phyloP scores from a whole-genome alignment of 2,888 invertebrate species.

The Capitulum mitella region DNA sequence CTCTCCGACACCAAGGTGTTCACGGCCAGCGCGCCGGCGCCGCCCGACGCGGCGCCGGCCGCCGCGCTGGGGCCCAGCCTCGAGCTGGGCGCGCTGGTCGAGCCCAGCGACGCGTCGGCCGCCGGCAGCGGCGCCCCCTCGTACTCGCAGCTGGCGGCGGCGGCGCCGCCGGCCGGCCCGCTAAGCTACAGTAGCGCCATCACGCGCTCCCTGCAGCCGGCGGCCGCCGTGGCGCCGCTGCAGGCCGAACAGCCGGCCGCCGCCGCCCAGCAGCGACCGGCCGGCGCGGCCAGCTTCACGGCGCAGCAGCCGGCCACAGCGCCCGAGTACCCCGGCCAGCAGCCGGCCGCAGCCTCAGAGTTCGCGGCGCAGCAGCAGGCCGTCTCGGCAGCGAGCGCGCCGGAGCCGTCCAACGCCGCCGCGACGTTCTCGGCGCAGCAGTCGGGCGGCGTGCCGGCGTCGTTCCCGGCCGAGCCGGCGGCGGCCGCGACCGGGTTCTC shows the following conservation, averaged over 20 bases:
- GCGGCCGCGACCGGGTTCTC: background rate
- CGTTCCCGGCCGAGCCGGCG: background rate
- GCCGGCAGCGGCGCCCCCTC: constrained; percentile 26
- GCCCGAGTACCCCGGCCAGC: background rate
- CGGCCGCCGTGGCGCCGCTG: too few relatives aligned
- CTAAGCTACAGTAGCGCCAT: constrained; percentile 13
- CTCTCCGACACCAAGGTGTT: constrained; percentile 90
- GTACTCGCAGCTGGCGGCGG: constrained; percentile 16
- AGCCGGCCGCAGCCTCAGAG: background rate
- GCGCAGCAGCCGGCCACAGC: background rate
- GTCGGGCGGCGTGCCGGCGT: background rate
- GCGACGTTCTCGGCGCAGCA: background rate
- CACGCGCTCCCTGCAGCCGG: background rate
- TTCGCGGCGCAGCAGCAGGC: background rate
- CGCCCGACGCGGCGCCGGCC: constrained; percentile 32
- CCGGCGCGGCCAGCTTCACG: background rate
- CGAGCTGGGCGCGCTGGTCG: constrained; percentile 34
- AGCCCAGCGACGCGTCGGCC: constrained; percentile 30
- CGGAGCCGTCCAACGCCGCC: background rate
- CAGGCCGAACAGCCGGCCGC: too few relatives aligned
- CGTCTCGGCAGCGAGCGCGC: background rate
- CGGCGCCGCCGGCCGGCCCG: background rate
- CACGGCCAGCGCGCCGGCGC: constrained; percentile 52
- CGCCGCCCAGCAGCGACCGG: too few relatives aligned
- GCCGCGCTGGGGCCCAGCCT: constrained; percentile 31